Percentiles rank a stretch among this genome's conserved stretches.
Evolutionary conservation across 1,140 invertebrate species (phyloP).

Genomic region (Anoplolepis gracilipes): DNA sequence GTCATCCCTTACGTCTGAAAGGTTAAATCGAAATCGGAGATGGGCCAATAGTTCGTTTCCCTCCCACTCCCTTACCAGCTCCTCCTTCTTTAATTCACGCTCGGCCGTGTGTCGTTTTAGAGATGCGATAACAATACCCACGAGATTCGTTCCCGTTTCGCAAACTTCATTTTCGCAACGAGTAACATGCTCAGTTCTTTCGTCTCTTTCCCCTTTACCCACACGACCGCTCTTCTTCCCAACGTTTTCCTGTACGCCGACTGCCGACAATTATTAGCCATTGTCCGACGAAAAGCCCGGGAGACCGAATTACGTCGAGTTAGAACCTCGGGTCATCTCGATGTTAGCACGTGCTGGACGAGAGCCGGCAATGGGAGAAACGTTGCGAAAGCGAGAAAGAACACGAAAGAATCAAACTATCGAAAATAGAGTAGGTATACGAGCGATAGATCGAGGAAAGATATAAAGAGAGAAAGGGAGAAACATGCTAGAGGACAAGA

Average conservation of each 20-base stretch:
- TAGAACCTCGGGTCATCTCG: conserved; percentile 56
- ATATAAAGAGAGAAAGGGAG: not conserved
- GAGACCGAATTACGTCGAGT: conserved; percentile 79
- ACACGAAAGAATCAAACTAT: not conserved
- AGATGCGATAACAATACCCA: conserved; percentile 82
- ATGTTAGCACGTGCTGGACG: conserved; percentile 36
- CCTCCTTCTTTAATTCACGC: conserved; percentile 45
- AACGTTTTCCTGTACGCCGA: conserved; percentile 73
- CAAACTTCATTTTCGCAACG: conserved; percentile 80
- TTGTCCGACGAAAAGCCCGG: conserved; percentile 79
- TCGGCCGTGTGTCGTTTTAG: conserved; percentile 65
- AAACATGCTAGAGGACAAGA: not conserved
- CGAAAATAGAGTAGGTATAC: not conserved
- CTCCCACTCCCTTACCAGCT: not conserved
- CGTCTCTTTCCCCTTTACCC: conserved; percentile 36
- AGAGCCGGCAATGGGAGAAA: not conserved
- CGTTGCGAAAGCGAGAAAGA: not conserved
- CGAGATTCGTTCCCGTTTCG: conserved; percentile 80
- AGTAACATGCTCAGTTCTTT: conserved; percentile 7
- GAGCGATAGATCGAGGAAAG: not conserved
- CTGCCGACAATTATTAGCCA: conserved; percentile 83
- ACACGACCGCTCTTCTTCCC: conserved; percentile 65
- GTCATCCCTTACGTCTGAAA: not conserved
- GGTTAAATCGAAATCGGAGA: conserved; percentile 35
- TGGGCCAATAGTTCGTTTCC: not conserved